phyloP scores from a whole-genome alignment of 2,113 vertebrate species.

The Pica pica region DNA sequence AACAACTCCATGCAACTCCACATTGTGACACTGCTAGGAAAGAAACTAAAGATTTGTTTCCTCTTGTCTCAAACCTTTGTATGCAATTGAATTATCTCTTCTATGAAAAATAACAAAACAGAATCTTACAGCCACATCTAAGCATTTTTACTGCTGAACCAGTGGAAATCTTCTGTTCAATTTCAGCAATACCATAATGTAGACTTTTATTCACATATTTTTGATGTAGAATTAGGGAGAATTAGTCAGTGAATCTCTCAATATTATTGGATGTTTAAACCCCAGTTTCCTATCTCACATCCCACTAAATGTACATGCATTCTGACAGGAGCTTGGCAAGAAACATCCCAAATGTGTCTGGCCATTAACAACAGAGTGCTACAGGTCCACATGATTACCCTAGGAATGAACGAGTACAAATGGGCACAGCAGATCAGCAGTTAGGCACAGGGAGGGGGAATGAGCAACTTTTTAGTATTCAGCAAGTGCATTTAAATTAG shows the following conservation, averaged over 20 bases:
- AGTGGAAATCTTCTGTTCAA: not conserved
- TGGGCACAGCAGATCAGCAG: not conserved
- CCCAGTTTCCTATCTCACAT: not conserved
- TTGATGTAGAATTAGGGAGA: not conserved
- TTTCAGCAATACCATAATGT: not conserved
- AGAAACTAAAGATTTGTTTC: not conserved
- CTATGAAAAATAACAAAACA: not conserved
- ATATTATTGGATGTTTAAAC: not conserved
- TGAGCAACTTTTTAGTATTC: not conserved
- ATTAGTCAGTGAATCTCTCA: not conserved
- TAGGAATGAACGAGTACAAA: not conserved
- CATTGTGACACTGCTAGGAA: not conserved
- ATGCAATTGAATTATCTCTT: not conserved
- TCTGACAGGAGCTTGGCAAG: not conserved
- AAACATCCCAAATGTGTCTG: not conserved
- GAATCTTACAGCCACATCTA: not conserved
- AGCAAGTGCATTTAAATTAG: not conserved
- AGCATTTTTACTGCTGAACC: not conserved
- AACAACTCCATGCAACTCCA: not conserved
- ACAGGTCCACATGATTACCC: not conserved
- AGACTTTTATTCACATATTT: not conserved
- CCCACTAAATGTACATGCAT: not conserved
- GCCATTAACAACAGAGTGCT: not conserved
- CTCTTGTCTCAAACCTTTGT: not conserved
- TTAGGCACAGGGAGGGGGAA: not conserved